Base-by-base conservation (phyloP, 2,113 vertebrate genomes). In the Symphodus melops region DNA sequence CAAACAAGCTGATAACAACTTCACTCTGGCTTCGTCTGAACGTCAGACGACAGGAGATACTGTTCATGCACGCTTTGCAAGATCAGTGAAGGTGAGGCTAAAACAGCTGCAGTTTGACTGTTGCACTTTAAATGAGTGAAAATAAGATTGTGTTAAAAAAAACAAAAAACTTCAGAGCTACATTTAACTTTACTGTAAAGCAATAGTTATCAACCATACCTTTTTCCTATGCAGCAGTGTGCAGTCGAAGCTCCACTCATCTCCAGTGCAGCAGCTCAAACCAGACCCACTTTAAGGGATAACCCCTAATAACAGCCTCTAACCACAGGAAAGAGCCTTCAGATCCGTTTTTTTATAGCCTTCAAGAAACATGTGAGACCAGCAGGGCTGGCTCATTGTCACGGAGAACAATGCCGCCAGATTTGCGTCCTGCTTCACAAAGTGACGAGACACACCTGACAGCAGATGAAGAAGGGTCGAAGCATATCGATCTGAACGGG, bases 341-440 rank as follows among this genome's bases (percentile, higher is more conserved):
- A 44, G 68, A 78, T 42, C 60, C 41, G 44, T 55, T 74, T 74
- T 69, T 44, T 69, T 44, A 23, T 4, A 64, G 68, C 58, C 55
- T 67, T 71, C 20, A 67, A 79, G 76, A 79, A 82, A 77, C 76
- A 79, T 19, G 37, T 68, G 64, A 82, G 83, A 79, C 64, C 53
- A 1, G 56, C 61, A 23, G 2, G 21, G 74, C 80, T 63, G 55
- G 58, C 64, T 77, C 64, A 81, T 89, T 89, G 84, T 89, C 87
- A 68, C 9, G 55, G 3, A 71, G 83, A 90, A 90, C 88, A 88
- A 89, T 88, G 66, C 51, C n/a, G 52, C 82, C 86, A 87, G 79
- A 90, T 89, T 89, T 89, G 77, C 62, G 46, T 92, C 91, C 87
- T 88, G 86, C 64, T 82, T 66, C 28, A 60, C 39, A 7, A 21